Evolutionary conservation across 2,888 invertebrate genomes (phyloP).

Genomic region (Chelonus formosanus): DNA sequence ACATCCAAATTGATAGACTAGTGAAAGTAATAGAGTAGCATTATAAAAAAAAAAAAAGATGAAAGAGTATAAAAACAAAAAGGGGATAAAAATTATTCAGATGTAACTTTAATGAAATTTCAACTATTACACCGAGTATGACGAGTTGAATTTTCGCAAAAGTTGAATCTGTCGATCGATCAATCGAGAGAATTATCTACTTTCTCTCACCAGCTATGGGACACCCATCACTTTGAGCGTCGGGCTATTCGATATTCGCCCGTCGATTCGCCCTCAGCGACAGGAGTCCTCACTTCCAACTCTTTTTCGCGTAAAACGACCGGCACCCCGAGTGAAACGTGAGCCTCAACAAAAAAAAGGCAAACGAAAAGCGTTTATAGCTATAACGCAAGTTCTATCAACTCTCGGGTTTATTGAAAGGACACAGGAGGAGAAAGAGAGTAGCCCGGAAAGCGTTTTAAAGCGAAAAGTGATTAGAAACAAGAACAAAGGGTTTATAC

Average conservation of each 20-base stretch:
- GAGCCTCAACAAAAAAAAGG: constrained; percentile 20
- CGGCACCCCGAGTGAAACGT: constrained; percentile 34
- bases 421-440: constrained; percentile 3
- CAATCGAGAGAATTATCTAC: constrained; percentile 1
- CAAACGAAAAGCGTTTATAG: constrained; percentile 9
- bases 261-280: constrained; percentile 25
- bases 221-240: constrained; percentile 31
- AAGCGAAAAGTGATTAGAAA: constrained; percentile 7
- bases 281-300: constrained; percentile 17
- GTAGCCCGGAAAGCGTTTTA: background rate
- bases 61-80: too few species aligned
- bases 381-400: background rate
- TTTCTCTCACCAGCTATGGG: constrained; percentile 22
- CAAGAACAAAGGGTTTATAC: constrained; percentile 4
- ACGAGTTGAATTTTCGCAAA: too few species aligned
- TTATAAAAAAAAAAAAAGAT: too few species aligned
- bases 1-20: too few species aligned
- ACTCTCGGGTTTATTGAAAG: constrained; percentile 8
- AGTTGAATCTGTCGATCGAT: background rate
- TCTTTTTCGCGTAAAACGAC: constrained; percentile 25
- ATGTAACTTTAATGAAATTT: too few species aligned
- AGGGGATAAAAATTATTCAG: too few species aligned
- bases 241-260: constrained; percentile 37
- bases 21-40: too few species aligned
- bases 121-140: too few species aligned